These are phyloP conservation scores for Sitobion miscanthi DNA, from an alignment of 1,140 invertebrate genomes.

Conservation along the genomic window DNA sequence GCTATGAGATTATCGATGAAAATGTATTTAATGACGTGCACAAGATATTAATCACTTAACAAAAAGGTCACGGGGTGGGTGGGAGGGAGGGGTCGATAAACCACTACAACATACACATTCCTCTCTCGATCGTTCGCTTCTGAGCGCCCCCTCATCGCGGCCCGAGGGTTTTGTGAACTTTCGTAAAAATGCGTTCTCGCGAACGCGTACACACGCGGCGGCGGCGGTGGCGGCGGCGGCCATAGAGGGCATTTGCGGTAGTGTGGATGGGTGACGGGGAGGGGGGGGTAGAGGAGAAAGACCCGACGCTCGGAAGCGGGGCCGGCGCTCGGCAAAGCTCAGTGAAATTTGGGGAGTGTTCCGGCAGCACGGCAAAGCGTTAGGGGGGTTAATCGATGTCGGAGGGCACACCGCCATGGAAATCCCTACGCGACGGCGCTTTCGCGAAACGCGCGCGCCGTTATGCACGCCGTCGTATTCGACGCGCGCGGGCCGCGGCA, in stretches of 20 bases:
- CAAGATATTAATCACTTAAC: not conserved
- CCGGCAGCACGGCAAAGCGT: not conserved
- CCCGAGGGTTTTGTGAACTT: not conserved
- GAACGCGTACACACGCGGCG: not conserved
- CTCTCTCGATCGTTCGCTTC: not conserved
- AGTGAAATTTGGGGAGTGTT: not conserved
- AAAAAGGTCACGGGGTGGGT: not conserved
- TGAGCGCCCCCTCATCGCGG: no score
- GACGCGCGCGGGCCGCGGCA: not conserved
- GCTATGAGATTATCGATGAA: not conserved
- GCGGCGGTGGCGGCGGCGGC: not conserved
- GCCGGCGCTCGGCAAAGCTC: not conserved
- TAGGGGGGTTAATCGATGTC: slow-evolving; percentile 55
- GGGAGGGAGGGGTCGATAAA: not conserved
- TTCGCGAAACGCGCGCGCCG: not conserved
- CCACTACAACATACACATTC: not conserved
- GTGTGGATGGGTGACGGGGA: fast-evolving
- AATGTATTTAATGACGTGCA: not conserved
- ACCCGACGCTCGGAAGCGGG: not conserved
- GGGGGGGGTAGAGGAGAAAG: not conserved
- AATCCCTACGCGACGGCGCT: slow-evolving; percentile 23
- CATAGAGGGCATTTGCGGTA: not conserved
- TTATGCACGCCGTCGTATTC: not conserved
- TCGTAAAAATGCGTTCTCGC: not conserved
- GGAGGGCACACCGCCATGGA: slow-evolving; percentile 21